Conservation (phyloP, 92 coral and sea anemone species). For the Porites divaricata region DNA sequence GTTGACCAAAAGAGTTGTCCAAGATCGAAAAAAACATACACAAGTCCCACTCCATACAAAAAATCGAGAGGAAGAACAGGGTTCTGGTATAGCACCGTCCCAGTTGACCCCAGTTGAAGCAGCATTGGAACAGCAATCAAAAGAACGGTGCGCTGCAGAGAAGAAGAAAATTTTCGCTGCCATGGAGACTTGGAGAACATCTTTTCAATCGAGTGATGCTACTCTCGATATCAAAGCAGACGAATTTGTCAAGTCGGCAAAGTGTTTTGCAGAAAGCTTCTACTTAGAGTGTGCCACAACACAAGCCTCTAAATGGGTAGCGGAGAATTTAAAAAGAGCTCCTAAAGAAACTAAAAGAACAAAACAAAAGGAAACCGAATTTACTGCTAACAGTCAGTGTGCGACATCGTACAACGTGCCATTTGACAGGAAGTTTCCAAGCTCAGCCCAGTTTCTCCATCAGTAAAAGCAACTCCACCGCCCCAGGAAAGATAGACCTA, state of each 20-base stretch:
- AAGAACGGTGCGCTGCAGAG: no score
- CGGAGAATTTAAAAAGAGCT: background rate
- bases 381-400: background rate
- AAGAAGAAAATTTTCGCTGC: conserved; percentile 21
- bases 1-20: no score
- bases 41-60: no score
- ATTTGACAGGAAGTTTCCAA: background rate
- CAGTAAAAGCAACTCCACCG: background rate
- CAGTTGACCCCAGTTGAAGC: no score
- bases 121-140: no score
- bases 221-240: conserved; percentile 28
- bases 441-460: conserved; percentile 3
- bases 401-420: background rate
- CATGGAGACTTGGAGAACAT: conserved; percentile 20
- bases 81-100: no score
- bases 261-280: no score
- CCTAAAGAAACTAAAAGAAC: background rate
- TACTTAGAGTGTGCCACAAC: conserved; percentile 13
- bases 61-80: no score
- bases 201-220: conserved; percentile 31
- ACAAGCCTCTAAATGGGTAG: conserved; percentile 17
- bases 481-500: no score
- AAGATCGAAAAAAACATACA: no score
- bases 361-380: background rate
- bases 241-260: conserved; percentile 19